Percentiles rank a stretch among this genome's conserved stretches.
phyloP scores from a whole-genome alignment of 1,140 invertebrate genomes.

The Leptinotarsa defecta region DNA sequence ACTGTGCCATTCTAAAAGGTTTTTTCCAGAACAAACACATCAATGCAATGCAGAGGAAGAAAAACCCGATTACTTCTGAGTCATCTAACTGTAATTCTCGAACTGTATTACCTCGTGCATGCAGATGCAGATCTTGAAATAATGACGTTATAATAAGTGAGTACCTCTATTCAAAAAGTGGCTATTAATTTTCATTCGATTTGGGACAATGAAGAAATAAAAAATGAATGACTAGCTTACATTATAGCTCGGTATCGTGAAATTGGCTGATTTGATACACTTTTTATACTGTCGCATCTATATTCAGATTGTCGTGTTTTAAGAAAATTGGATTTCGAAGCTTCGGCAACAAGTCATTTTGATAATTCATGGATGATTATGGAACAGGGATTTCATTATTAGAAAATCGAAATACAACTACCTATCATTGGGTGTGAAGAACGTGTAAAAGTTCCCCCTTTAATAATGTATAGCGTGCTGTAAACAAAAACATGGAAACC shows the following conservation, averaged over 20 bases:
- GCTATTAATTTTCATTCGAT: slow-evolving; percentile 19
- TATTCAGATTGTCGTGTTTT: slow-evolving; percentile 12
- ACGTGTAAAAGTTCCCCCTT: too few species aligned
- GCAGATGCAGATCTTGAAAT: slow-evolving; percentile 19
- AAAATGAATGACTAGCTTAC: slow-evolving; percentile 11
- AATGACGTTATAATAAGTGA: slow-evolving; percentile 1
- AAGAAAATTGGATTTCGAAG: not conserved
- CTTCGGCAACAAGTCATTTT: not conserved
- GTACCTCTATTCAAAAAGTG: slow-evolving; percentile 1
- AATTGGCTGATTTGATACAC: slow-evolving; percentile 15
- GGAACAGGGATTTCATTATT: too few species aligned
- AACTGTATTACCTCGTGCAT: not conserved
- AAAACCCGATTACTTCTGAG: not conserved
- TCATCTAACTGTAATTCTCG: slow-evolving; percentile 1
- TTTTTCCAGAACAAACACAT: not conserved
- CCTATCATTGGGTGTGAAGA: too few species aligned
- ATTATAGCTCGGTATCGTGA: slow-evolving; percentile 5
- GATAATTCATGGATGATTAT: not conserved
- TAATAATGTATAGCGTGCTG: too few species aligned
- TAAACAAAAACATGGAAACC: too few species aligned
- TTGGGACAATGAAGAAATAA: slow-evolving; percentile 3
- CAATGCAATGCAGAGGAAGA: not conserved
- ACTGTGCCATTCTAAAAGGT: too few species aligned
- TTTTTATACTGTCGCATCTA: slow-evolving; percentile 5
- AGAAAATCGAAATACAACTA: too few species aligned